Conservation (phyloP, 2,797 vertebrate genomes). For the Pyrocephalus nanus region DNA sequence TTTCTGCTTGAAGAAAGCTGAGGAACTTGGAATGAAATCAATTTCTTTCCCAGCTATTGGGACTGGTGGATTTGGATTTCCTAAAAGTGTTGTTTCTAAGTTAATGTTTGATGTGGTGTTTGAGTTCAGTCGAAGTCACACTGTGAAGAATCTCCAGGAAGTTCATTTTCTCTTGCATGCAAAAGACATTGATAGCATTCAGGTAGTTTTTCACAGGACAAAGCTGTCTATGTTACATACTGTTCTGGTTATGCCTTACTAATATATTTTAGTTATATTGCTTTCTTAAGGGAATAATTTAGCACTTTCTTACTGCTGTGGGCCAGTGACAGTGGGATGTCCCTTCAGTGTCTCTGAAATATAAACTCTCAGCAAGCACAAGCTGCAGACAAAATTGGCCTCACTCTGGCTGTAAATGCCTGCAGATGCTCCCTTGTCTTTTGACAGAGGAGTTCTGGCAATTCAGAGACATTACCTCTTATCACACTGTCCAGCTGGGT, state of each 20-base stretch:
- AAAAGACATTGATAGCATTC: slow-evolving; percentile 72
- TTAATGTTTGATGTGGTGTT: slow-evolving; percentile 79
- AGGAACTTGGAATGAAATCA: slow-evolving; percentile 70
- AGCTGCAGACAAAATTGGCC: background rate
- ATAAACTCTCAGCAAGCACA: background rate
- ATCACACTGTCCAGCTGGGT: background rate
- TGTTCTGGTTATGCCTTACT: background rate
- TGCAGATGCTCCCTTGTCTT: background rate
- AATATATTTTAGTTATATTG: background rate
- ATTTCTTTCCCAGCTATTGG: slow-evolving; percentile 89
- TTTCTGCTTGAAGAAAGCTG: slow-evolving; percentile 78
- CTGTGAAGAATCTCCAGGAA: slow-evolving; percentile 67
- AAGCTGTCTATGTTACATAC: background rate
- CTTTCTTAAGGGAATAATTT: background rate
- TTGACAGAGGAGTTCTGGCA: background rate
- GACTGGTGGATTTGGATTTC: slow-evolving; percentile 85
- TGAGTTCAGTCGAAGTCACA: slow-evolving; percentile 68
- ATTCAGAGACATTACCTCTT: background rate
- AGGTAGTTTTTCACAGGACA: slow-evolving; percentile 73
- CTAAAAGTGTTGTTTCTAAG: slow-evolving; percentile 75
- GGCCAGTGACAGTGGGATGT: background rate
- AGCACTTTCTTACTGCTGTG: background rate
- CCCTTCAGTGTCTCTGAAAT: background rate
- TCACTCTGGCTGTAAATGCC: background rate
- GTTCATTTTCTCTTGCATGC: slow-evolving; percentile 83